Evolutionary conservation across 2,113 vertebrate species (phyloP), one percentile per base, ranked within the genome.

Genomic region (Indicator maculatus): DNA sequence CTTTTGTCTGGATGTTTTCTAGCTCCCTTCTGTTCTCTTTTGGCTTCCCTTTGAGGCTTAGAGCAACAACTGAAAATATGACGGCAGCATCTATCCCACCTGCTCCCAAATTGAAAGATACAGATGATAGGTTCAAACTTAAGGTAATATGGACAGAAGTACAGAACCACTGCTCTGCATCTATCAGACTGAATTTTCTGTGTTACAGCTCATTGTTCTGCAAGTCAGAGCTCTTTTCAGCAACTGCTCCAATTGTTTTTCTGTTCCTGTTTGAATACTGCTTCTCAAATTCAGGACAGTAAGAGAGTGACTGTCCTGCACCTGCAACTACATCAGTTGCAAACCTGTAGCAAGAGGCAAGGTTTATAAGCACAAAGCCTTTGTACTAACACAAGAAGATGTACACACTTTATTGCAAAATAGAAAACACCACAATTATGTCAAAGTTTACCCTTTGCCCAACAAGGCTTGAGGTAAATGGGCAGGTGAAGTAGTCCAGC

Each of bases 391-490:
- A 81, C 0, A 1, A 94, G 91, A 82, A 84, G 31, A 73, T 86
- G 81, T 92, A 90, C 64, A 59, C 13, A 55, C 64, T 77, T 83
- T 59, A 36, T 93, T 90, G 41, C 63, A 80, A 94, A 87, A 84
- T 64, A 28, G 58, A 89, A 90, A 94, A 39, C 38, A 85, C 55
- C 72, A 44, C 50, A 93, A 93, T 87, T 90, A 78, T 41, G 39
- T 89, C 83, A 91, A 77, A n/a, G 38, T 82, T 93, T 90, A 36
- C 64, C 53, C 36, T 95, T 95, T 94, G 41, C 67, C 78, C 55
- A 74, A 12, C 6, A 69, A 71, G 11, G 11, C 45, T 78, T 79
- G 74, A 89, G 44, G 63, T 86, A 80, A 83, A 64, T 55, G 33
- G 52, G 45, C 41, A 85, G 56, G 19, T 27, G 58, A 56, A 88